Evolutionary conservation across 2,888 invertebrate genomes (phyloP), one percentile per base, ranked within the genome.

Genomic region (Bellardia pandia): DNA sequence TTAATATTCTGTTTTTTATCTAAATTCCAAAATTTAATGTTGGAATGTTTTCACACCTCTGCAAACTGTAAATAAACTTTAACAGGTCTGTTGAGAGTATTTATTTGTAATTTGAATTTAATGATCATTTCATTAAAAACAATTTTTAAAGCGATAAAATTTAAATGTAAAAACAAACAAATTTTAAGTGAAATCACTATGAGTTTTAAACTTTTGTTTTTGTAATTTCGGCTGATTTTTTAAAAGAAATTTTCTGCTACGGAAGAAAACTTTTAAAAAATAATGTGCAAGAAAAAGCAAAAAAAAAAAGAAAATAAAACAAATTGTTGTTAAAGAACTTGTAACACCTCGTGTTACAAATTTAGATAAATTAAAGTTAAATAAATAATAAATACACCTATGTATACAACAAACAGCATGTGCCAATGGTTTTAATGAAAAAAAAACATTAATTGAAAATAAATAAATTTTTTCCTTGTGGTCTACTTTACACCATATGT

Each of bases 121-220:
- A 76, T 83, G 71, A 83, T 83, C 71, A 76, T 83, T 76, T 76
- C 69, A 83, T 76, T 58, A 13, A 30, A 13, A 30, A 13, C 0
- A 11, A 30, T 58, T 83, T 83, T 42, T 62, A 48, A 33, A 13
- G 30, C 33, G 9, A 51, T 5, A 9, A 71, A 53, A 5, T n/a
- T 69, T 48, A n/a, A 9, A 23, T 48, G 8, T n/a, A 4, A 69
- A 69, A 69, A n/a, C 7, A 71, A 53, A 69, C 13, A 51, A 62
- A 37, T 6, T 14, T 62, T 2, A 37, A 62, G 37, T 37, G 37
- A 11, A 77, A 53, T 23, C 14, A 68, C 77, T 56, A 58, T 77
- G 77, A 45, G 66, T 45, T 53, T 68, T 45, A 45, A 11, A 3
- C 3, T 2, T 42, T 77, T 37, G n/a, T 45, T 69, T 71, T 14